A percentile compares a stretch with the other conserved stretches of the same genome.
These are phyloP conservation scores for Aspidapion aeneum DNA, from an alignment of 2,888 invertebrate genomes.

Conservation along the genomic window DNA sequence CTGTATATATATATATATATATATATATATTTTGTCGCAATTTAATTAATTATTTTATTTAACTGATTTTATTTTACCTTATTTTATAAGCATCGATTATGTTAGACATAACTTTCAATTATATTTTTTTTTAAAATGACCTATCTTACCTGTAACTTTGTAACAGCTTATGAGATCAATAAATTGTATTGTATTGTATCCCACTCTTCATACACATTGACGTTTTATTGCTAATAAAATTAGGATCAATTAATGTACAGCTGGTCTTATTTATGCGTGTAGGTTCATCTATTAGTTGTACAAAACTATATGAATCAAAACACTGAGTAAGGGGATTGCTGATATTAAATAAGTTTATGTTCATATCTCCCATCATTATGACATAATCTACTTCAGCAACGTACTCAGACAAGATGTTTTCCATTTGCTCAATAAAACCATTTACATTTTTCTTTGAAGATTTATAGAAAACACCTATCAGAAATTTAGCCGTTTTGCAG, in stretches of 20 bases:
- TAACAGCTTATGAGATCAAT: too few relatives aligned
- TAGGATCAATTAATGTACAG: constrained; percentile 13
- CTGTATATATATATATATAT: too few relatives aligned
- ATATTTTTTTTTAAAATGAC: too few relatives aligned
- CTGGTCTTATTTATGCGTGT: constrained; percentile 9
- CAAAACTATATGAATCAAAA: constrained; percentile 9
- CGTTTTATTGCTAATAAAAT: constrained; percentile 14
- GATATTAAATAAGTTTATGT: constrained; percentile 11
- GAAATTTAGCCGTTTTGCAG: background rate
- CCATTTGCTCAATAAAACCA: constrained; percentile 7
- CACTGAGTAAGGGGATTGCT: constrained; percentile 8
- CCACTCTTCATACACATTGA: constrained; percentile 5
- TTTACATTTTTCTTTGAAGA: constrained; percentile 6
- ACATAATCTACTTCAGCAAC: constrained; percentile 10
- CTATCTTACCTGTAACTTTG: too few relatives aligned
- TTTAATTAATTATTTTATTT: too few relatives aligned
- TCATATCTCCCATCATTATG: constrained; percentile 12
- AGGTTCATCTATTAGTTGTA: constrained; percentile 7
- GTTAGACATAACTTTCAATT: too few relatives aligned
- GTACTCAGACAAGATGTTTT: constrained; percentile 9
- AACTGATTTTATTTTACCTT: too few relatives aligned
- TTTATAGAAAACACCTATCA: constrained; percentile 15
- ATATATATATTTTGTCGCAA: too few relatives aligned
- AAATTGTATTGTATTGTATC: too few relatives aligned
- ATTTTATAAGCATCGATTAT: too few relatives aligned